Conservation (phyloP, 2,797 vertebrate genomes). For the Acipenser ruthenus region DNA sequence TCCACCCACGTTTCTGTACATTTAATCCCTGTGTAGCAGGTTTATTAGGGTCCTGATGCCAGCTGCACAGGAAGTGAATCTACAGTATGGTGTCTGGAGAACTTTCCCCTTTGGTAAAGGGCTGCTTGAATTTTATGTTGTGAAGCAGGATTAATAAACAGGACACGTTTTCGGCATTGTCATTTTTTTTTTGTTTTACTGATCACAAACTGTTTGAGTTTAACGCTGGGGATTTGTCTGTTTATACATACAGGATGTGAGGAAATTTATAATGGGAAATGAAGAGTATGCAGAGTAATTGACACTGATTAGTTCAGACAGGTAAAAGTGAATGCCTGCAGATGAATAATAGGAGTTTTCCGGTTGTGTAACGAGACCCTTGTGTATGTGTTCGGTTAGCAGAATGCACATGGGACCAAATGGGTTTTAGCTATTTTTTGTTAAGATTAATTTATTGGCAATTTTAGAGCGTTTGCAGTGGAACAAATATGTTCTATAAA, state of each 20-base stretch:
- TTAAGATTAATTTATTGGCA: neutral
- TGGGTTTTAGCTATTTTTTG: neutral
- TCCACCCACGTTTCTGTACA: no score
- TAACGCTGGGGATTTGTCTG: neutral
- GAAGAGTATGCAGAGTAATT: neutral
- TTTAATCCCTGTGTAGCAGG: no score
- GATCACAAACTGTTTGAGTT: neutral
- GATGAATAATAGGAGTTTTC: no score
- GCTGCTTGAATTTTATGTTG: no score
- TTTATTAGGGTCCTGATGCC: no score
- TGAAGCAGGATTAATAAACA: no score
- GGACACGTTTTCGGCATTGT: no score
- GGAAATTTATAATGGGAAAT: neutral
- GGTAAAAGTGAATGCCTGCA: slow-evolving; percentile 8
- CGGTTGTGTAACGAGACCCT: neutral
- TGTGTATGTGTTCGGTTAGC: neutral
- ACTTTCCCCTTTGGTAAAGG: no score
- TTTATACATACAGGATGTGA: neutral
- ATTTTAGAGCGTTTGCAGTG: neutral
- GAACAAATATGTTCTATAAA: neutral
- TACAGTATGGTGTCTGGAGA: no score
- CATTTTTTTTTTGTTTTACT: no score
- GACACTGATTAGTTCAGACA: slow-evolving; percentile 3
- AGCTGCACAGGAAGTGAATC: no score
- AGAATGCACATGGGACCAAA: neutral